A percentile compares a stretch with the other conserved stretches of the same genome.
phyloP scores from a whole-genome alignment of 2,797 vertebrate genomes.

The Euthynnus affinis region DNA sequence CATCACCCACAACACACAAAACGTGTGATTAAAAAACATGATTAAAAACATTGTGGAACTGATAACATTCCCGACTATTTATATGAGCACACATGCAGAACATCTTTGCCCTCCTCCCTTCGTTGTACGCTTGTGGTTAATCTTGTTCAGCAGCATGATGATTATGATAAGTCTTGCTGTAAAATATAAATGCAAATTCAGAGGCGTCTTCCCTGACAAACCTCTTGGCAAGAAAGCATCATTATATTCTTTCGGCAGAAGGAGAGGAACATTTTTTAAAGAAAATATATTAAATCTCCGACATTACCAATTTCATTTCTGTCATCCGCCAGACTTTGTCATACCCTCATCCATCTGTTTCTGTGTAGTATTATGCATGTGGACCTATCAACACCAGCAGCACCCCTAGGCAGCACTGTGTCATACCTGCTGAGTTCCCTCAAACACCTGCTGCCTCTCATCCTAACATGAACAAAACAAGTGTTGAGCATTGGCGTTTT shows the following conservation, averaged over 20 bases:
- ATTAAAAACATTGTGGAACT: slow-evolving; percentile 56
- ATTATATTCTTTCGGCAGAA: slow-evolving; percentile 64
- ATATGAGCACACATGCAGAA: slow-evolving; percentile 65
- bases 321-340: slow-evolving; percentile 68
- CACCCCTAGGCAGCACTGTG: slow-evolving; percentile 63
- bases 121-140: slow-evolving; percentile 65
- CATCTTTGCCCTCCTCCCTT: slow-evolving; percentile 63
- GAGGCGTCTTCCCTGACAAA: slow-evolving; percentile 63
- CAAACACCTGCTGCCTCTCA: slow-evolving; percentile 72
- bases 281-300: slow-evolving; percentile 65
- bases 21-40: slow-evolving; percentile 51
- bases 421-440: slow-evolving; percentile 69
- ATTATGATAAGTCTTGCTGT: slow-evolving; percentile 75
- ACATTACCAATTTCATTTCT: slow-evolving; percentile 70
- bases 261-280: slow-evolving; percentile 55
- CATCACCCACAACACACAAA: slow-evolving; percentile 21
- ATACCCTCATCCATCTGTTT: slow-evolving; percentile 75
- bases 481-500: slow-evolving; percentile 29
- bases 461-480: slow-evolving; percentile 60
- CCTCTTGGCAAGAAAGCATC: slow-evolving; percentile 68
- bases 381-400: slow-evolving; percentile 65
- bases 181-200: slow-evolving; percentile 78
- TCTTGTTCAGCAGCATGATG: slow-evolving; percentile 67
- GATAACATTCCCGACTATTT: slow-evolving; percentile 62
- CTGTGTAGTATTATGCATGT: slow-evolving; percentile 58